phyloP scores from a whole-genome alignment of 2,888 invertebrate species.

The Limnephilus marmoratus region DNA sequence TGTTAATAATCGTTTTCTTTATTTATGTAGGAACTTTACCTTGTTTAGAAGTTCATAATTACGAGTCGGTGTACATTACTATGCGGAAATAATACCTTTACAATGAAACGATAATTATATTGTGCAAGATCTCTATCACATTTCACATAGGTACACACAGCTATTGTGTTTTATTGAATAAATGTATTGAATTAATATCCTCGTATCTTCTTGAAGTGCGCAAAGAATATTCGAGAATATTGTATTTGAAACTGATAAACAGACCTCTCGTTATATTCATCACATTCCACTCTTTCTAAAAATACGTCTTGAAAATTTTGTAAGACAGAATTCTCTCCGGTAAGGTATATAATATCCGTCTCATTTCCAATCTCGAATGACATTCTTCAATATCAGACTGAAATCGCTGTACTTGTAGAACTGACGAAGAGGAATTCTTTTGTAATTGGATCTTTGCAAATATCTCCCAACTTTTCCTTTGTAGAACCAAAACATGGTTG shows the following conservation, averaged over 20 bases:
- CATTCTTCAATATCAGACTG: neutral
- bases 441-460: neutral
- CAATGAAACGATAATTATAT: neutral
- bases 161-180: neutral
- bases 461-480: neutral
- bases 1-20: neutral
- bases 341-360: neutral
- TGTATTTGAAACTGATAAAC: neutral
- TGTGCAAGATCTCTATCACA: neutral
- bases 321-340: neutral
- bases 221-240: neutral
- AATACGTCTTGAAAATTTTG: neutral
- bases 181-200: neutral
- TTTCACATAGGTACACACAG: neutral
- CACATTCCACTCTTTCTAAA: neutral
- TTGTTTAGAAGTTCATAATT: neutral
- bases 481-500: neutral
- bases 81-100: neutral
- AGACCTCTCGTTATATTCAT: neutral
- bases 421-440: neutral
- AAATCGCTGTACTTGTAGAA: neutral
- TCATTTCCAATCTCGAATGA: neutral
- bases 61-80: neutral
- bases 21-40: neutral
- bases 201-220: neutral